Base-by-base conservation (phyloP, 30 jellyfish, hydroid and myxozoan species). In the Pseudorhiza aurosa region DNA sequence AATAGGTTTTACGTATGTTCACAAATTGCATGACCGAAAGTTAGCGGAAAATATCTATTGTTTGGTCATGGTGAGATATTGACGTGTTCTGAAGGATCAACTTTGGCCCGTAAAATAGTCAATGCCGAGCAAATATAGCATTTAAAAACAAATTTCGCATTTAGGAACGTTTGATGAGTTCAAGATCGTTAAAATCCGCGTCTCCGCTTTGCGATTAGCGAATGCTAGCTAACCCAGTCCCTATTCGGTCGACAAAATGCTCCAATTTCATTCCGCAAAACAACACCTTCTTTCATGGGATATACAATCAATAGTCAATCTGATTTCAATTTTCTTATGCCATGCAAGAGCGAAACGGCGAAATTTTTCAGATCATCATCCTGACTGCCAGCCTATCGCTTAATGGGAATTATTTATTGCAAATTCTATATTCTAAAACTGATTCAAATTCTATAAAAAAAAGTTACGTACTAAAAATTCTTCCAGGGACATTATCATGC, bases 11-110 rank as follows among this genome's bases (percentile, higher is more conserved):
- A 62, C 89, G 82, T 60, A 44, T 31, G 39, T 36, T 10, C 50
- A n/a, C 22, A 63, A 30, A 63, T 77, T 77, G 89, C 89, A 77
- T 77, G 89, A 58, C 89, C 73, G 43, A 45, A 40, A 26, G 37
- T 53, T 39, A 49, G 60, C 89, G 45, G 64, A 71, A 46, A 60
- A 18, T 12, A 27, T 77, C 8, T 19, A 39, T 40, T 45, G 89
- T 51, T 77, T 1, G 22, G 17, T 60, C 89, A 58, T 18, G 53
- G 72, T 33, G 79, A 4, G 89, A 62, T 40, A 77, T 77, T 59
- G 78, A 60, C 46, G 58, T 39, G 24, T 8, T 4, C 59, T 3
- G 51, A 33, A 58, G 53, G 35, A 33, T 42, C 27, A 8, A 17
- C 35, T 64, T 53, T 12, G 36, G 19, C 37, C 36, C 10, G n/a